Evolutionary conservation across 2,797 vertebrate species (phyloP).

Genomic region (Gallinago nigripennis): DNA sequence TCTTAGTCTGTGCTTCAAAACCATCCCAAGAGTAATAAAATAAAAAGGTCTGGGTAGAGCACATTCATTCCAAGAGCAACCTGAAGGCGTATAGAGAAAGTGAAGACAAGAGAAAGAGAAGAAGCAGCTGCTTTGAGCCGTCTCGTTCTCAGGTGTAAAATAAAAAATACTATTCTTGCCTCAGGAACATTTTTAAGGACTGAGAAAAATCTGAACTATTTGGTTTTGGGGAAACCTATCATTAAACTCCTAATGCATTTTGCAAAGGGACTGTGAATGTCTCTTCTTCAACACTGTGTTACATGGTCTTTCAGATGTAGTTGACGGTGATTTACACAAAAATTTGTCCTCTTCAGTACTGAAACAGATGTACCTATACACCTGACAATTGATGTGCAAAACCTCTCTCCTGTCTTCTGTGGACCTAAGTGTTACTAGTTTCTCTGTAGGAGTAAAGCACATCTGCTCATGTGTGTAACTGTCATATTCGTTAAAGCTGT

Average conservation of each 20-base stretch:
- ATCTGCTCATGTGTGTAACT: not conserved
- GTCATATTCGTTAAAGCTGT: not conserved
- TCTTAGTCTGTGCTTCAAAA: constrained; percentile 55
- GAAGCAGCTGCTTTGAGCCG: not conserved
- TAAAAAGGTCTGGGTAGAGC: constrained; percentile 20
- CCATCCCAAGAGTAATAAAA: constrained; percentile 46
- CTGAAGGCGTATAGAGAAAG: not conserved
- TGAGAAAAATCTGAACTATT: not conserved
- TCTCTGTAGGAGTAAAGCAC: not conserved
- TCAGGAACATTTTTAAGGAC: not conserved
- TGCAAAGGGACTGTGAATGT: not conserved
- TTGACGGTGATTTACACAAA: not conserved
- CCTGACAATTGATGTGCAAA: not conserved
- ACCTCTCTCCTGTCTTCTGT: not conserved
- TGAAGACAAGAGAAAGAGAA: not conserved
- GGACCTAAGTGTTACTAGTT: not conserved
- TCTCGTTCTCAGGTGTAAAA: not conserved
- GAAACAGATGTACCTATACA: not conserved
- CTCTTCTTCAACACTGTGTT: not conserved
- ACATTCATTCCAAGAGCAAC: not conserved
- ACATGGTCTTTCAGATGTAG: not conserved
- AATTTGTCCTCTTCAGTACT: not conserved
- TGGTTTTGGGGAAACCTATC: not conserved
- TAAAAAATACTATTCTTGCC: not conserved
- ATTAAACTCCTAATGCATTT: not conserved